A percentile compares a stretch with the other conserved stretches of the same genome.
Evolutionary conservation across 2,888 invertebrate genomes (phyloP).

Genomic region (Ethmia dodecea): DNA sequence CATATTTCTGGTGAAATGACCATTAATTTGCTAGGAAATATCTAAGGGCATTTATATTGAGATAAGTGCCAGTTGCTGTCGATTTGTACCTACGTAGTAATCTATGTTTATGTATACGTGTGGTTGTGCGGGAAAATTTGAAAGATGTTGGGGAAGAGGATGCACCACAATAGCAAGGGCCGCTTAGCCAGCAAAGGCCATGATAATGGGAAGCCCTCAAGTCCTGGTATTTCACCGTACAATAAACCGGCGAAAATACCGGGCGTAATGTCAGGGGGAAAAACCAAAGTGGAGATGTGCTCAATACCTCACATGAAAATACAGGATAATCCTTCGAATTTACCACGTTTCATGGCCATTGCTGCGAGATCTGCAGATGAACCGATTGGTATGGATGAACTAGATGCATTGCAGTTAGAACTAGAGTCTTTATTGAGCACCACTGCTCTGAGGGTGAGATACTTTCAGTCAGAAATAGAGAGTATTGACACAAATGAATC

Average conservation of each 20-base stretch:
- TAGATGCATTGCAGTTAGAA: slow-evolving; percentile 91
- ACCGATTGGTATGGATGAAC: slow-evolving; percentile 90
- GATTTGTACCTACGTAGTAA: too few relatives aligned
- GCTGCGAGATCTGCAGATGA: slow-evolving; percentile 84
- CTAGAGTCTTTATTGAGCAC: slow-evolving; percentile 90
- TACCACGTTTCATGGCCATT: slow-evolving; percentile 83
- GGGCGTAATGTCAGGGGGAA: slow-evolving; percentile 55
- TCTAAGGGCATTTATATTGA: too few relatives aligned
- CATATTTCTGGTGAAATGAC: too few relatives aligned
- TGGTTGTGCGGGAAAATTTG: slow-evolving; percentile 57
- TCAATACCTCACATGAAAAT: slow-evolving; percentile 82
- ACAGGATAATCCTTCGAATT: slow-evolving; percentile 80
- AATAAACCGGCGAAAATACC: slow-evolving; percentile 68
- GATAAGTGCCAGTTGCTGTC: too few relatives aligned
- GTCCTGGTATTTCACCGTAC: slow-evolving; percentile 68
- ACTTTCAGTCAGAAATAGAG: slow-evolving; percentile 86
- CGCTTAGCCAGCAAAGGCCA: slow-evolving; percentile 70
- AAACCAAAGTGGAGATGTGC: slow-evolving; percentile 61
- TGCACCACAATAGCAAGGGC: slow-evolving; percentile 71
- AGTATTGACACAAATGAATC: slow-evolving; percentile 80
- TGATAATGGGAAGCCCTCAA: slow-evolving; percentile 69
- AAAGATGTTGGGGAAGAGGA: slow-evolving; percentile 71
- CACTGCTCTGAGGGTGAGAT: slow-evolving; percentile 87
- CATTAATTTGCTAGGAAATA: too few relatives aligned
- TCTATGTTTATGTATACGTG: too few relatives aligned